Conservation (phyloP, 2,888 invertebrate species). For the Microchrysa polita region DNA sequence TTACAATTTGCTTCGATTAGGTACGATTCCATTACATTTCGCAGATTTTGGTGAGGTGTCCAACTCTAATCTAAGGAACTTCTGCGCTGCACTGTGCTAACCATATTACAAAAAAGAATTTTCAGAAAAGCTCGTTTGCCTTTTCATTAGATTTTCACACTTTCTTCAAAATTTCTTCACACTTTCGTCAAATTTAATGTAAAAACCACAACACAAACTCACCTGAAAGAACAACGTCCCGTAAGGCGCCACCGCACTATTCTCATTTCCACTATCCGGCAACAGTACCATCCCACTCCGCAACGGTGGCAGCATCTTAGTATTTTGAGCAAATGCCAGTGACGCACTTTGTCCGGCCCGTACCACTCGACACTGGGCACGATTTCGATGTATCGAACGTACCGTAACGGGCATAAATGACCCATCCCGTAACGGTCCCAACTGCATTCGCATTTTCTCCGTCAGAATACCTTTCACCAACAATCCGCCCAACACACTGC, state of each 20-base stretch:
- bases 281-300: slow-evolving; percentile 88
- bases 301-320: slow-evolving; percentile 67
- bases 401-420: slow-evolving; percentile 79
- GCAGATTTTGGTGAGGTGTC: no score
- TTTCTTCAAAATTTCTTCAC: no score
- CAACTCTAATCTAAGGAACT: no score
- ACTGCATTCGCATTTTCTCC: slow-evolving; percentile 82
- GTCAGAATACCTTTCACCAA: slow-evolving; percentile 84
- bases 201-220: slow-evolving; percentile 22
- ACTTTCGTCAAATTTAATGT: not conserved
- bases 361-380: slow-evolving; percentile 88
- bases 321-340: slow-evolving; percentile 68
- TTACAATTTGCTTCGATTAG: no score
- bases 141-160: no score
- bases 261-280: slow-evolving; percentile 63
- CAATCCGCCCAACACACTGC: slow-evolving; percentile 86
- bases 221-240: slow-evolving; percentile 75
- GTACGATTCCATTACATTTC: no score
- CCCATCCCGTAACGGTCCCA: slow-evolving; percentile 81
- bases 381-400: slow-evolving; percentile 89
- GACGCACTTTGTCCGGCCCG: slow-evolving; percentile 92
- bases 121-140: no score
- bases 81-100: no score
- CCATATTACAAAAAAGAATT: no score
- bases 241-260: slow-evolving; percentile 65